A percentile compares a stretch with the other conserved stretches of the same genome.
These are phyloP conservation scores for Girardia tigrina DNA, from an alignment of 2,888 invertebrate genomes.

Conservation along the genomic window DNA sequence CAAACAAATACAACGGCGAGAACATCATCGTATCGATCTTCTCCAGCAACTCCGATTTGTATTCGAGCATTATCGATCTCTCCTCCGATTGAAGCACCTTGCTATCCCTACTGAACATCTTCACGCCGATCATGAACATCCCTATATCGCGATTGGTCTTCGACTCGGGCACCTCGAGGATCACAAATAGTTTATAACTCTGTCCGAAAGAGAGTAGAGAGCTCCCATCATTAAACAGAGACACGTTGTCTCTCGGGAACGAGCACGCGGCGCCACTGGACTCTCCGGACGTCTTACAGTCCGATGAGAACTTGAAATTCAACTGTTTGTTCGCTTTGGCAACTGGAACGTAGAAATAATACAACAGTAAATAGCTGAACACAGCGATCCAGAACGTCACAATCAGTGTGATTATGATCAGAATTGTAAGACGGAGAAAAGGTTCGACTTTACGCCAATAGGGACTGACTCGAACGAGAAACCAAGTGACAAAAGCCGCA, in stretches of 20 bases:
- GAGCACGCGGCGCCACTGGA: constrained; percentile 56
- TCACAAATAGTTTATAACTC: constrained; percentile 66
- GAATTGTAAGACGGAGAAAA: background rate
- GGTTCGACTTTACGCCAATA: constrained; percentile 30
- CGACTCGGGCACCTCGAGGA: constrained; percentile 79
- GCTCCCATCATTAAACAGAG: constrained; percentile 59
- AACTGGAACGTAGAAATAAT: constrained; percentile 77
- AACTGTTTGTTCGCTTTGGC: constrained; percentile 69
- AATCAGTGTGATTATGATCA: background rate
- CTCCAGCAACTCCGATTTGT: constrained; percentile 63
- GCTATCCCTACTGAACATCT: constrained; percentile 64
- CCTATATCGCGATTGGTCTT: constrained; percentile 68
- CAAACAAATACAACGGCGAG: constrained; percentile 65
- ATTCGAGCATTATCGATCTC: constrained; percentile 66
- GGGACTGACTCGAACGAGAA: constrained; percentile 6
- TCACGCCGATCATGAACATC: constrained; percentile 43
- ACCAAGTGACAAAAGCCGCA: constrained; percentile 28
- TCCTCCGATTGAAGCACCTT: constrained; percentile 63
- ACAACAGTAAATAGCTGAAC: constrained; percentile 75
- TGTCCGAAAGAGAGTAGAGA: constrained; percentile 72
- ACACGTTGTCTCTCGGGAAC: constrained; percentile 71
- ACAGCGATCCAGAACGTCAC: constrained; percentile 64
- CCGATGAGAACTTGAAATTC: constrained; percentile 61
- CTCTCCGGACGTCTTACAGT: constrained; percentile 9
- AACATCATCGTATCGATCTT: constrained; percentile 61